These are phyloP conservation scores for Tympanuchus pallidicinctus DNA, from an alignment of 2,113 vertebrate species.

Conservation along the genomic window DNA sequence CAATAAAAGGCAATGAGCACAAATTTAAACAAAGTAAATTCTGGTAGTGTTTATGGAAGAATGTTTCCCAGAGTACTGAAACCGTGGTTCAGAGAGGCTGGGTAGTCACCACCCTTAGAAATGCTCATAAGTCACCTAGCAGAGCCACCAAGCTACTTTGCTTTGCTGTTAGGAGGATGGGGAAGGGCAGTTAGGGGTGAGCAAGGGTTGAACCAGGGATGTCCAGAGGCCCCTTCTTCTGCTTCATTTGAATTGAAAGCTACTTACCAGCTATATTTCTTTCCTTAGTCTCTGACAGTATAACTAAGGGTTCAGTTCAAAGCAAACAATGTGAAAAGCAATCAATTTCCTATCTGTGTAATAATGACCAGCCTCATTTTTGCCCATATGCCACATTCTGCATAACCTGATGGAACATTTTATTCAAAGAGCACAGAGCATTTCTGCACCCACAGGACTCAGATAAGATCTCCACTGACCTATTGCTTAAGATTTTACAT, in stretches of 20 bases:
- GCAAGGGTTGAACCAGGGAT: neutral
- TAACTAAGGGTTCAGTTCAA: neutral
- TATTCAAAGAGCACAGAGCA: neutral
- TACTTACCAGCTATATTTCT: neutral
- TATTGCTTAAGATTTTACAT: neutral
- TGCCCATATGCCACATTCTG: neutral
- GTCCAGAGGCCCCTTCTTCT: neutral
- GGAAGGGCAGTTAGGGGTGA: neutral
- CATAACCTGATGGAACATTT: neutral
- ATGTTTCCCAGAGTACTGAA: neutral
- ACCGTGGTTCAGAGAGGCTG: neutral
- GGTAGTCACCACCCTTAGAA: neutral
- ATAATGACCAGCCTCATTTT: neutral
- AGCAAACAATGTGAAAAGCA: neutral
- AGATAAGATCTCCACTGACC: neutral
- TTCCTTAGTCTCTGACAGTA: neutral
- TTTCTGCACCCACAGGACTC: neutral
- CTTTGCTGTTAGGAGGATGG: neutral
- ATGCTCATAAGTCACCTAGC: neutral
- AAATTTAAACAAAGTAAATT: neutral
- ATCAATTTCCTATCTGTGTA: neutral
- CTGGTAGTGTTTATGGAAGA: neutral
- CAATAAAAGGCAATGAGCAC: neutral
- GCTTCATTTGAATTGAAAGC: neutral
- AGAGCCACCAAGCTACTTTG: neutral